Conservation (phyloP, 2,113 vertebrate species). For the Ochotona princeps region DNA sequence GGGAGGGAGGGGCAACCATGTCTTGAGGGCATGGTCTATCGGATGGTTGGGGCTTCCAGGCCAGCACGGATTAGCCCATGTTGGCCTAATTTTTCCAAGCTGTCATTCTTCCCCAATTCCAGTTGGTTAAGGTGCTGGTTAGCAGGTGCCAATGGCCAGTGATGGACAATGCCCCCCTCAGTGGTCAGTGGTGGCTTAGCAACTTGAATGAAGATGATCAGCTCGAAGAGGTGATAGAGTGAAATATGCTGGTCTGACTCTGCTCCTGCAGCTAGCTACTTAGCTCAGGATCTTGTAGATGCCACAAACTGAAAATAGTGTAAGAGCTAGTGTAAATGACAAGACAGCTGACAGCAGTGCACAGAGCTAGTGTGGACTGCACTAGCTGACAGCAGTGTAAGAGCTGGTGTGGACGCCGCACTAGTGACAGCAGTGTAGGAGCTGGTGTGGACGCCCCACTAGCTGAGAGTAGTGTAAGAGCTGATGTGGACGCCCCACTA, state of each 20-base stretch:
- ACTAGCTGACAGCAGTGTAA: no score
- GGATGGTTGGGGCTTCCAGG: not conserved
- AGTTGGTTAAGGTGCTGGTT: not conserved
- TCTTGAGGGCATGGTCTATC: not conserved
- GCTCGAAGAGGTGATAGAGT: not conserved
- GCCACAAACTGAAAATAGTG: no score
- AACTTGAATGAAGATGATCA: not conserved
- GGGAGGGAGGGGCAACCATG: not conserved
- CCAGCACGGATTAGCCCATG: not conserved
- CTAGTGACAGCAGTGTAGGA: no score
- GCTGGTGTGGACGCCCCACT: no score
- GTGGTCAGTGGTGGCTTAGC: not conserved
- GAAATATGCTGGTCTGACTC: not conserved
- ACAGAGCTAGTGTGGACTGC: no score
- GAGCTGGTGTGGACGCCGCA: no score
- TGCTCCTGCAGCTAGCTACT: not conserved
- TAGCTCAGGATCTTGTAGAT: not conserved
- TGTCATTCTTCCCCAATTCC: not conserved
- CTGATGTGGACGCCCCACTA: no score
- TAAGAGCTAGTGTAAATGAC: no score
- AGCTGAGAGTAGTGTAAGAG: no score
- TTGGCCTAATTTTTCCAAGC: not conserved
- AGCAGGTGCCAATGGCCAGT: not conserved
- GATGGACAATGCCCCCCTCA: not conserved
- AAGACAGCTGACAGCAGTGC: no score